phyloP scores from a whole-genome alignment of 2,113 vertebrate genomes.

The Pelobates fuscus region DNA sequence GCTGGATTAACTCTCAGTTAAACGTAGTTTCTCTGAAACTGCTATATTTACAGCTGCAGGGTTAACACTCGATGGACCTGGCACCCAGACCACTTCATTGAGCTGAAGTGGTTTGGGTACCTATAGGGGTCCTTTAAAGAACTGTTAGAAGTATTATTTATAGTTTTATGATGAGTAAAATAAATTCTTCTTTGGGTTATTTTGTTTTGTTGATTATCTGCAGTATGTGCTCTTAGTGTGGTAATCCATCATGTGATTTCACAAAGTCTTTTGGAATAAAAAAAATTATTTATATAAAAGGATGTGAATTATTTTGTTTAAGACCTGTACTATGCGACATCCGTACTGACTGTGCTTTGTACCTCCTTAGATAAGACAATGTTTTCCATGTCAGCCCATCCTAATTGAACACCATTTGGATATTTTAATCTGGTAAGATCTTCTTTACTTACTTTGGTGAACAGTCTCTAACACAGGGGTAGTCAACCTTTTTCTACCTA shows the following conservation, averaged over 20 bases:
- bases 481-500: too few species aligned
- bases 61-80: too few species aligned
- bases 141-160: too few species aligned
- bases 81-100: too few species aligned
- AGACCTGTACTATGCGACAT: background rate
- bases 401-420: constrained; percentile 57
- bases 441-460: background rate
- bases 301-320: background rate
- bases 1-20: too few species aligned
- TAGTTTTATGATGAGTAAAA: too few species aligned
- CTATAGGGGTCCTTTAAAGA: too few species aligned
- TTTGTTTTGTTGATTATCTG: background rate
- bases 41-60: too few species aligned
- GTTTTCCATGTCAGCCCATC: constrained; percentile 62
- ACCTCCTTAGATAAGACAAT: constrained; percentile 69
- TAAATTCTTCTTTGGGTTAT: too few species aligned
- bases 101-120: too few species aligned
- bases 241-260: background rate
- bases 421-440: constrained; percentile 63
- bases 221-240: background rate
- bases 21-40: too few species aligned
- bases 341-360: background rate
- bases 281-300: background rate
- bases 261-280: background rate
- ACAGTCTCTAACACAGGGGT: background rate